Percentiles rank a stretch among this genome's conserved stretches.
phyloP scores from a whole-genome alignment of 2,113 vertebrate genomes.

The Leiothrix lutea region DNA sequence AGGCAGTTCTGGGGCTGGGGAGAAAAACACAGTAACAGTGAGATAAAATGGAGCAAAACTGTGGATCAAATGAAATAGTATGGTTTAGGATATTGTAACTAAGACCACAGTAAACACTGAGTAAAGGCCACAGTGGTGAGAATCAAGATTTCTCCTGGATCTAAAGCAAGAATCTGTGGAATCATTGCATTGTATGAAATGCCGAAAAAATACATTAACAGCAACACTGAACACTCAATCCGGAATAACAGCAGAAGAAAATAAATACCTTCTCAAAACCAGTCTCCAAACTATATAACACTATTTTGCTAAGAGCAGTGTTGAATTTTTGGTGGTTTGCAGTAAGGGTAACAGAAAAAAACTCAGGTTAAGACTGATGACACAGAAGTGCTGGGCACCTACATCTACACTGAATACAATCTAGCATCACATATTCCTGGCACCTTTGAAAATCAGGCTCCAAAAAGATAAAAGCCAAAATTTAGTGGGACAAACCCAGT shows the following conservation, averaged over 20 bases:
- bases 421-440: background rate
- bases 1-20: background rate
- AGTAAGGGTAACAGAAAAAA: background rate
- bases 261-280: background rate
- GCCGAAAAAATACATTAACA: background rate
- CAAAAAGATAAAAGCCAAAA: background rate
- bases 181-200: background rate
- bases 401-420: background rate
- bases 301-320: background rate
- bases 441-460: constrained; percentile 48
- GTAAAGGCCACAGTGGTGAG: constrained; percentile 41
- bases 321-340: background rate
- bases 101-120: background rate
- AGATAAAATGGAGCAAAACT: background rate
- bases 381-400: background rate
- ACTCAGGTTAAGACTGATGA: background rate
- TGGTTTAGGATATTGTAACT: background rate
- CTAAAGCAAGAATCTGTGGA: background rate
- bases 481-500: background rate
- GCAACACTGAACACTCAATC: background rate
- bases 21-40: background rate
- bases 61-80: background rate
- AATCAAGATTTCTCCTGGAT: constrained; percentile 16
- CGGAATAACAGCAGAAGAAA: background rate
- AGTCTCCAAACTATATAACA: background rate